Conservation (phyloP, 2,113 vertebrate species). For the Eptatretus burgeri region DNA sequence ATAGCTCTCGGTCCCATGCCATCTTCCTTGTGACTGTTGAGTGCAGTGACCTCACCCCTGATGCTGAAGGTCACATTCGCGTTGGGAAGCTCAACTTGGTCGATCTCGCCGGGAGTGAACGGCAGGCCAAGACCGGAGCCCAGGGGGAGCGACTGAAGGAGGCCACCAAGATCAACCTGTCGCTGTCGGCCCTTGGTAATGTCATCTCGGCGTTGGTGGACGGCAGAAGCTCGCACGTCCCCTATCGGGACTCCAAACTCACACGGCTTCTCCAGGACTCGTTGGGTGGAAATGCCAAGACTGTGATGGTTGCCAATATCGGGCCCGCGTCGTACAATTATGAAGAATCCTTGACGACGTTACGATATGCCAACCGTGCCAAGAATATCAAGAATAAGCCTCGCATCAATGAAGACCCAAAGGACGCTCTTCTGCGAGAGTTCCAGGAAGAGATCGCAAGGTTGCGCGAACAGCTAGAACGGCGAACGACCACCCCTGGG, state of each 20-base stretch:
- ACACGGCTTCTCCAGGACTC: slow-evolving; percentile 82
- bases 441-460: slow-evolving; percentile 74
- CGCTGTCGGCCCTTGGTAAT: slow-evolving; percentile 63
- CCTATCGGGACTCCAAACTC: slow-evolving; percentile 85
- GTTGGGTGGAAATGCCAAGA: slow-evolving; percentile 68
- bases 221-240: slow-evolving; percentile 51
- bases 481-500: slow-evolving; percentile 34
- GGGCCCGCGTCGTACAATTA: slow-evolving; percentile 53
- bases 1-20: slow-evolving; percentile 70
- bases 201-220: slow-evolving; percentile 79
- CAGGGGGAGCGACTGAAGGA: slow-evolving; percentile 47
- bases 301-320: slow-evolving; percentile 73
- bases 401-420: slow-evolving; percentile 73
- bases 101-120: slow-evolving; percentile 70
- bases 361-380: slow-evolving; percentile 65
- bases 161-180: slow-evolving; percentile 80
- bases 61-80: slow-evolving; percentile 63
- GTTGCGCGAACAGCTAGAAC: slow-evolving; percentile 65
- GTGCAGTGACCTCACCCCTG: slow-evolving; percentile 48
- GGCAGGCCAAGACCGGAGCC: slow-evolving; percentile 41
- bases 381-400: slow-evolving; percentile 95
- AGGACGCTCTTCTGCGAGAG: slow-evolving; percentile 64
- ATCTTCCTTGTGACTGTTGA: slow-evolving; percentile 68
- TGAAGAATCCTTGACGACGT: slow-evolving; percentile 53
- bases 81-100: slow-evolving; percentile 91